phyloP scores from a whole-genome alignment of 2,888 invertebrate genomes.

The Polietes domitor region DNA sequence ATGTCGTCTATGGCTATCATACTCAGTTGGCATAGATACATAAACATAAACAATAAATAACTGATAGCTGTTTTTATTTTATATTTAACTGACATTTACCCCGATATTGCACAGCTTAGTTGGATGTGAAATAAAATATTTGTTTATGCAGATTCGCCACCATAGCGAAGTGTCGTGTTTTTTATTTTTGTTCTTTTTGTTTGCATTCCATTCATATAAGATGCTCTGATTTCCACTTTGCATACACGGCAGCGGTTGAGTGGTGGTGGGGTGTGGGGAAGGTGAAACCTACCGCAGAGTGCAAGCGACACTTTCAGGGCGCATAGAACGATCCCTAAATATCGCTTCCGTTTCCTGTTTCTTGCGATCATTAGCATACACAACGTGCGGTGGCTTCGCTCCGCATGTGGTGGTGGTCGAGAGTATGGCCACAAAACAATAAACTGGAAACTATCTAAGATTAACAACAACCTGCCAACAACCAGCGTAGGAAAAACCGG shows the following conservation, averaged over 20 bases:
- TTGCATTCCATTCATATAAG: background rate
- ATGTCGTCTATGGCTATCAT: no score
- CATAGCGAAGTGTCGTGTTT: background rate
- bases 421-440: background rate
- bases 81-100: conserved; percentile 60
- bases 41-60: conserved; percentile 15
- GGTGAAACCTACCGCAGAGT: background rate
- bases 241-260: background rate
- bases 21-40: conserved; percentile 1
- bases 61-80: conserved; percentile 26
- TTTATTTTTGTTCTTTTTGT: background rate
- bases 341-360: conserved; percentile 29
- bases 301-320: background rate
- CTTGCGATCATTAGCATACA: conserved; percentile 11
- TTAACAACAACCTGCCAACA: background rate
- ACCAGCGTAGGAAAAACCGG: background rate
- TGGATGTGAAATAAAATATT: conserved; percentile 35
- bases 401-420: background rate
- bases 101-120: conserved; percentile 57
- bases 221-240: background rate
- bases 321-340: conserved; percentile 2
- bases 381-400: background rate
- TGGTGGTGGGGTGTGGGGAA: no score
- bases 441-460: conserved; percentile 23
- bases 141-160: conserved; percentile 45